Conservation (phyloP, 2,888 invertebrate species). For the Leucoptera coffeella region DNA sequence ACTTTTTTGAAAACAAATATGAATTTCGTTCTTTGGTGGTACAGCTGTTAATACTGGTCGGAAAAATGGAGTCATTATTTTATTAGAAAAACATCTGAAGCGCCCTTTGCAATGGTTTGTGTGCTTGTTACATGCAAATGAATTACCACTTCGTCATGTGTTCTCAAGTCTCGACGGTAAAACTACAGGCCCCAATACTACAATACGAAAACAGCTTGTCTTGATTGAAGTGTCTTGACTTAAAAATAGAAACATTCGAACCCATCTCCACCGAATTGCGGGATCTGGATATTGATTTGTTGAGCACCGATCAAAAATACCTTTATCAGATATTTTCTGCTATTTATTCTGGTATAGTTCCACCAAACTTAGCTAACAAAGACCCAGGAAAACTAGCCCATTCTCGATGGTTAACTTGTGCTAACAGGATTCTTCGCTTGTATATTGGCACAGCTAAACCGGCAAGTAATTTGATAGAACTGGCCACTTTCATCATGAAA, state of each 20-base stretch:
- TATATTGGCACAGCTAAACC: background rate
- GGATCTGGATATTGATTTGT: slow-evolving; percentile 1
- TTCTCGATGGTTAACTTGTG: slow-evolving; percentile 9
- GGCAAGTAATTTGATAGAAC: background rate
- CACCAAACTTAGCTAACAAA: slow-evolving; percentile 6
- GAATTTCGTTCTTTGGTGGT: slow-evolving; percentile 10
- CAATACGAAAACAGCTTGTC: background rate
- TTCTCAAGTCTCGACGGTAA: background rate
- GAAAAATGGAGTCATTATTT: slow-evolving; percentile 6
- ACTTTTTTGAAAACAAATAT: too few species aligned
- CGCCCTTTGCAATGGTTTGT: slow-evolving; percentile 1
- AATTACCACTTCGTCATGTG: slow-evolving; percentile 1
- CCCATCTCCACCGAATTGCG: slow-evolving; percentile 1
- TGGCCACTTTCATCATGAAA: slow-evolving; percentile 1
- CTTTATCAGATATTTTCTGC: slow-evolving; percentile 5
- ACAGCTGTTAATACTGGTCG: slow-evolving; percentile 10
- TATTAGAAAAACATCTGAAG: background rate
- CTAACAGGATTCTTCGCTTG: slow-evolving; percentile 7
- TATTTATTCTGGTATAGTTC: slow-evolving; percentile 5
- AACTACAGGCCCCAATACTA: background rate
- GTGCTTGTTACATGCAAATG: slow-evolving; percentile 1
- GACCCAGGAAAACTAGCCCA: slow-evolving; percentile 7
- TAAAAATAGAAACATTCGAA: slow-evolving; percentile 3
- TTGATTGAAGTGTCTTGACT: background rate
- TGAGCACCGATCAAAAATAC: slow-evolving; percentile 9